These are phyloP conservation scores for Penaeus monodon DNA, from an alignment of 2,888 invertebrate genomes.

Conservation along the genomic window DNA sequence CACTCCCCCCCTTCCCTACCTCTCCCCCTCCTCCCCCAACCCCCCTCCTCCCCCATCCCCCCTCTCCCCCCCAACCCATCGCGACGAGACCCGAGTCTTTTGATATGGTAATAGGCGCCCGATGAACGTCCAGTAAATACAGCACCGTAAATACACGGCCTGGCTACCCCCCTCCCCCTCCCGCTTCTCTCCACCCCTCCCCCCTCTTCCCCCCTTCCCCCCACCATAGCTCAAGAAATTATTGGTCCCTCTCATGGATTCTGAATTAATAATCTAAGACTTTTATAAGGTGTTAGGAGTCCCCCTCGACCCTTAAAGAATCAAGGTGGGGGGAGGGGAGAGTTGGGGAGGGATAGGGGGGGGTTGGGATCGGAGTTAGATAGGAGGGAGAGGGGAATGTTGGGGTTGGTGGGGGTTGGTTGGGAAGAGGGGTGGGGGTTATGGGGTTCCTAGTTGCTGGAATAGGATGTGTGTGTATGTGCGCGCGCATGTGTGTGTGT, in stretches of 20 bases:
- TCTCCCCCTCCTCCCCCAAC: no score
- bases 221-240: conserved; percentile 3
- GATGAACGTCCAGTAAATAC: conserved; percentile 28
- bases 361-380: no score
- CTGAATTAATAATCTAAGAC: conserved; percentile 24
- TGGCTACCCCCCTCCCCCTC: no score
- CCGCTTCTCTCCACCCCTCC: no score
- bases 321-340: no score
- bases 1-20: neutral
- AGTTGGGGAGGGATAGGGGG: no score
- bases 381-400: no score
- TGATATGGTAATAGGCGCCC: conserved; percentile 26
- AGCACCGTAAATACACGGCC: conserved; percentile 1
- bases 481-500: neutral
- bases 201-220: no score
- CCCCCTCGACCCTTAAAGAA: neutral
- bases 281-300: conserved; percentile 22
- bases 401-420: no score
- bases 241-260: neutral
- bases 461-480: neutral
- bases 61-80: neutral
- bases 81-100: conserved; percentile 3
- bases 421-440: no score
- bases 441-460: no score
- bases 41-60: neutral